These are phyloP conservation scores for Dasypus novemcinctus DNA, from an alignment of 2,113 vertebrate genomes.

Conservation along the genomic window DNA sequence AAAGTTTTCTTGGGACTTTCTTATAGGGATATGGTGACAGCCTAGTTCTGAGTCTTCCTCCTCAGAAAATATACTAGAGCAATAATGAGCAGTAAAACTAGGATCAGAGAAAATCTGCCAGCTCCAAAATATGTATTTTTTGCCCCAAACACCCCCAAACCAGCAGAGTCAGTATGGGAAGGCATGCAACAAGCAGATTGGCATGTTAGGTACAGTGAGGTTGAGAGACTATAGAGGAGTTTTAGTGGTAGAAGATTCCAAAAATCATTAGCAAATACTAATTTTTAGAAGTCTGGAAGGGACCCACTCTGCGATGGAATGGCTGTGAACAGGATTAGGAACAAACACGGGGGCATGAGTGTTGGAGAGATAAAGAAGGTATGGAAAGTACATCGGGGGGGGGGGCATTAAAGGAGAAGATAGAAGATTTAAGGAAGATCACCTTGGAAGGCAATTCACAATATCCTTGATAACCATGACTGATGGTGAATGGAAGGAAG, in stretches of 20 bases:
- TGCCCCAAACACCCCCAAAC: neutral
- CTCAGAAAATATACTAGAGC: neutral
- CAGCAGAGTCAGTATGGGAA: neutral
- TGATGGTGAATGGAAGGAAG: neutral
- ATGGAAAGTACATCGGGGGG: neutral
- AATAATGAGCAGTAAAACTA: neutral
- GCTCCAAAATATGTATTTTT: neutral
- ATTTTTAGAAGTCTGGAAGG: neutral
- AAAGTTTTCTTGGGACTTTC: neutral
- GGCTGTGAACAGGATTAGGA: neutral
- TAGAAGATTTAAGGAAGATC: neutral
- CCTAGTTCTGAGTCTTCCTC: neutral
- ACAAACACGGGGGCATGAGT: neutral
- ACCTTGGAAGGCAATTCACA: neutral
- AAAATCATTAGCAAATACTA: neutral
- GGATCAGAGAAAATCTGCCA: neutral
- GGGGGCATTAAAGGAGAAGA: neutral
- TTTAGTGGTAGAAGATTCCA: neutral
- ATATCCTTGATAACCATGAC: neutral
- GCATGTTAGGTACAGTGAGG: neutral
- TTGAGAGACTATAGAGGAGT: neutral
- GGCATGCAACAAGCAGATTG: neutral
- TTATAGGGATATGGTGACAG: neutral
- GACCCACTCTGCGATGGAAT: neutral
- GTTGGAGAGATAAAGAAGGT: neutral